These are phyloP conservation scores for Brachyhypopomus gauderio DNA, from an alignment of 2,113 vertebrate species.

Conservation along the genomic window DNA sequence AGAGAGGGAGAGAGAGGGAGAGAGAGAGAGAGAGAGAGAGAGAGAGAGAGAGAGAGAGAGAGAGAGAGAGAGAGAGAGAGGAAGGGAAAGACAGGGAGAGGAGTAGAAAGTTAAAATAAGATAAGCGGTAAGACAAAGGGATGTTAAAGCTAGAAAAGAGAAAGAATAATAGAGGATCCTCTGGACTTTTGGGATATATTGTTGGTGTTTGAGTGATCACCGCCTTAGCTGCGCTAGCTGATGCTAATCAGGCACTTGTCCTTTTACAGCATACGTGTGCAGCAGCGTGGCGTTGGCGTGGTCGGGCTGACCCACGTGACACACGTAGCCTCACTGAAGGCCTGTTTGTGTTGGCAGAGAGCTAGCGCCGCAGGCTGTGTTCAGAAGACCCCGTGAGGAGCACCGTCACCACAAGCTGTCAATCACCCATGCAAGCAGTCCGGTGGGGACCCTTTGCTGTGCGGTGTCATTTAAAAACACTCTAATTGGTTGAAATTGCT, in stretches of 20 bases:
- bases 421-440: constrained; percentile 23
- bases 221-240: neutral
- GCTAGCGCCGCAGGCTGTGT: neutral
- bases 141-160: neutral
- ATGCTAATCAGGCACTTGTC: constrained; percentile 11
- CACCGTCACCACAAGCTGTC: constrained; percentile 28
- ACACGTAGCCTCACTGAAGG: neutral
- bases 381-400: constrained; percentile 31
- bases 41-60: neutral
- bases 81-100: neutral
- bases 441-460: constrained; percentile 16
- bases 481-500: constrained; percentile 19
- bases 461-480: neutral
- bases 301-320: constrained; percentile 23
- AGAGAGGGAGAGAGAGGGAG: constrained; percentile 10
- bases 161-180: no score
- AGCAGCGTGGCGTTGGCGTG: neutral
- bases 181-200: neutral
- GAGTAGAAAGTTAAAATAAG: neutral
- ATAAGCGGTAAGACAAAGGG: neutral
- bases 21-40: constrained; percentile 10
- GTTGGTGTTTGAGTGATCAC: constrained; percentile 14
- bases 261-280: constrained; percentile 13
- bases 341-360: constrained; percentile 6
- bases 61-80: neutral